Base-by-base conservation (phyloP, 2,888 invertebrate species). In the Drosophila neonasuta region DNA sequence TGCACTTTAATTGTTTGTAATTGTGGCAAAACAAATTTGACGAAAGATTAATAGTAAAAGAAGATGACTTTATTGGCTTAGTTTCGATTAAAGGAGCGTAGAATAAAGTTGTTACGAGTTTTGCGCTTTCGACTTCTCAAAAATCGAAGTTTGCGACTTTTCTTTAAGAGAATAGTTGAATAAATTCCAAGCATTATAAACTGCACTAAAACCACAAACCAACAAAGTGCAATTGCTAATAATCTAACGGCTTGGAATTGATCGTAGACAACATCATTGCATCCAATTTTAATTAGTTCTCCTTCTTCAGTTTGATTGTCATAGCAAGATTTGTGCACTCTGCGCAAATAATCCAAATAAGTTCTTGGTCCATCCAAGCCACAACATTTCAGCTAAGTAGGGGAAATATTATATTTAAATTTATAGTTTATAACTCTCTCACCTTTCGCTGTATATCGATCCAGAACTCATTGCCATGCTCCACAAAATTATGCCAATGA, bases 281-380 rank as follows among this genome's bases (percentile, higher is more conserved):
- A 81, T 0, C 81, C 81, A 0, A 8, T 11, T 0, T 55, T 71
- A 11, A 68, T 62, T 1, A 79, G 50, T 1, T 8, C 4, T 6
- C 3, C n/a, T 1, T 30, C 48, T 1, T 34, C 20, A 10, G 1
- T 11, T 10, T 58, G 48, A 17, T 48, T 36, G 2, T 10, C 2
- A 13, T 66, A 81, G 48, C 79, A 79, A 0, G 52, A 51, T 0
- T 9, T 24, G 0, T 61, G 71, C 24, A 81, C 66, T 32, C 13
- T 59, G 0, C 34, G 63, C 32, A 77, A 2, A 9, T 64, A 64
- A 0, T 64, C 56, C 48, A 79, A 30, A 39, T 81, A 79, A 7
- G 61, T 60, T 1, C 65, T 39, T 0, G 79, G 81, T 2, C 81
- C 63, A 0, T 68, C 71, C 24, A 70, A 15, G 7, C 81, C 79